A percentile compares a stretch with the other conserved stretches of the same genome.
Conservation (phyloP, 2,797 vertebrate genomes). For the Sparidentex hasta region DNA sequence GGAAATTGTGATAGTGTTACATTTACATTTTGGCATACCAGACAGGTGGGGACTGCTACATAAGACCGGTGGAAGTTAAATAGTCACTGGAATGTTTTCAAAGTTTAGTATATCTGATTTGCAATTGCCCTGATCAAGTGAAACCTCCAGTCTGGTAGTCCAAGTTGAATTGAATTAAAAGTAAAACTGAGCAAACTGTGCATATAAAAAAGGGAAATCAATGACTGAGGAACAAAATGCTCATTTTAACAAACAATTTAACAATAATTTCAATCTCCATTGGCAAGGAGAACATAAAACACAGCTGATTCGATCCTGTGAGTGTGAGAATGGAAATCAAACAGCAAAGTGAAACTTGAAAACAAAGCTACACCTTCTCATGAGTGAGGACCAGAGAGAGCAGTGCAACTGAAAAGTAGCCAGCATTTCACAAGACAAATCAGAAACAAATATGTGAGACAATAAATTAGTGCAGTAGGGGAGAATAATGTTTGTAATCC, state of each 20-base stretch:
- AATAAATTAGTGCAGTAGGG: background rate
- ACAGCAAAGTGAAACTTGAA: background rate
- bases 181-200: constrained; percentile 3
- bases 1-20: constrained; percentile 4
- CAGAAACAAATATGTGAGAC: background rate
- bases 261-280: background rate
- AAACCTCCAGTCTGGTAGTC: background rate
- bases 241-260: background rate
- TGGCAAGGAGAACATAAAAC: background rate
- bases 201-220: background rate
- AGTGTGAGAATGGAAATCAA: background rate
- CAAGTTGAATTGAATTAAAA: background rate
- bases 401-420: background rate
- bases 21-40: background rate
- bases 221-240: background rate
- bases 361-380: background rate
- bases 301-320: background rate
- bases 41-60: background rate
- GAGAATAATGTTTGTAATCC: background rate
- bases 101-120: constrained; percentile 23
- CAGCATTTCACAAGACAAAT: background rate
- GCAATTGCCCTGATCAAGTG: background rate
- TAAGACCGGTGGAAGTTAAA: background rate
- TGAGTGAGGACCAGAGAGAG: background rate
- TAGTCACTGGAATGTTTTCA: constrained; percentile 35